phyloP scores from a whole-genome alignment of 2,113 vertebrate species.

The cat (Felis catus) region DNA sequence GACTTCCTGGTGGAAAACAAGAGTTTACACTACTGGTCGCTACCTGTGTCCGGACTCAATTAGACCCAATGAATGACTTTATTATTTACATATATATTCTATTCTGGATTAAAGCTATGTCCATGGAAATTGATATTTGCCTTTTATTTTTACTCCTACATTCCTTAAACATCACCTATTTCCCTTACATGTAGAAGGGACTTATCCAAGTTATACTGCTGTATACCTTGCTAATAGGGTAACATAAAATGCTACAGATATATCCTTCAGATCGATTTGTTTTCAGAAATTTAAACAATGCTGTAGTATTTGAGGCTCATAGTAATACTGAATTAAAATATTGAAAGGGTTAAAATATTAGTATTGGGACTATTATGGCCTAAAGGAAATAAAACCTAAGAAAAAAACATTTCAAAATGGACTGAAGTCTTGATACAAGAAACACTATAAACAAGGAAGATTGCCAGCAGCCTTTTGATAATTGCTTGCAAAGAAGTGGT shows the following conservation, averaged over 20 bases:
- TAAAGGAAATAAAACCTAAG: conserved; percentile 70
- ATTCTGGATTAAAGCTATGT: neutral
- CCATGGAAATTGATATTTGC: neutral
- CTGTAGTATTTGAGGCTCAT: neutral
- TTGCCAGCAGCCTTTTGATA: conserved; percentile 86
- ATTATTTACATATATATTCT: neutral
- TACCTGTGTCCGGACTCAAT: neutral
- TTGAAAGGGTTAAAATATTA: conserved; percentile 40
- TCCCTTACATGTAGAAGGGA: neutral
- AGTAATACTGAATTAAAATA: neutral
- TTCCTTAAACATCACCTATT: conserved; percentile 35
- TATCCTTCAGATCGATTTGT: neutral
- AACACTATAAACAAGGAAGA: conserved; percentile 82
- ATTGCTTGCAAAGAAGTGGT: conserved; percentile 81
- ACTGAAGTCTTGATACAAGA: conserved; percentile 82
- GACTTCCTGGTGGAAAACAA: neutral
- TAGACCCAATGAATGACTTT: neutral
- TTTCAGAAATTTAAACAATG: neutral
- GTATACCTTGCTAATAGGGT: neutral
- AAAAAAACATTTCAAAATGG: conserved; percentile 77
- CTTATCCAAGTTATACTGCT: neutral
- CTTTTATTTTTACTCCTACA: neutral
- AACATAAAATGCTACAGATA: neutral
- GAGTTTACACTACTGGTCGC: neutral
- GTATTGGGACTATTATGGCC: conserved; percentile 44